phyloP scores from a whole-genome alignment of 2,888 invertebrate genomes.

The Eugnorisma glareosa region DNA sequence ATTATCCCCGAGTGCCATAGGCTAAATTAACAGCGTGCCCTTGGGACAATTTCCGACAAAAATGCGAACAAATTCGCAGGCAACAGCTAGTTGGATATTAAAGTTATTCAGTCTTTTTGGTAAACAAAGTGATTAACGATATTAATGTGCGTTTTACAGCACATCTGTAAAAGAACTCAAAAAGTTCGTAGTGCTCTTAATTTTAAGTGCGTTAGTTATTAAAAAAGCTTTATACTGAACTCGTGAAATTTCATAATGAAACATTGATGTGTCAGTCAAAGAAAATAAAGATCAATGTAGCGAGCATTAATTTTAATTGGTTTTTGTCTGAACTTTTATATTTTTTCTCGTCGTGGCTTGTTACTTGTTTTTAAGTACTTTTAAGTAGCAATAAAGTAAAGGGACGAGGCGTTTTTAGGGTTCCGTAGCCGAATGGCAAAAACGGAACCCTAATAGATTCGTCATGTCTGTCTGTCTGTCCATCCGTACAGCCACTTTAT shows the following conservation, averaged over 20 bases:
- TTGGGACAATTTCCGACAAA: too few relatives aligned
- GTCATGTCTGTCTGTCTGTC: too few relatives aligned
- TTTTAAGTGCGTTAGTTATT: conserved; percentile 5
- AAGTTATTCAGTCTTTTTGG: conserved; percentile 14
- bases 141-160: conserved; percentile 22
- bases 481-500: too few relatives aligned
- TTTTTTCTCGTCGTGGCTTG: conserved; percentile 6
- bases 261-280: conserved; percentile 63
- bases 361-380: conserved; percentile 29
- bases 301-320: conserved; percentile 39
- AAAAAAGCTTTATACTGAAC: conserved; percentile 45
- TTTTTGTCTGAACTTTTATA: conserved; percentile 26
- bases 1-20: too few relatives aligned
- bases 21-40: too few relatives aligned
- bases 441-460: too few relatives aligned
- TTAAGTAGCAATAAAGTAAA: not conserved
- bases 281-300: conserved; percentile 63
- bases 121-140: conserved; percentile 15
- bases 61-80: not conserved
- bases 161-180: not conserved
- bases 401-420: not conserved
- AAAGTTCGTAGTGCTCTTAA: conserved; percentile 2
- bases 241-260: conserved; percentile 66
- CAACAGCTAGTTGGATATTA: not conserved
- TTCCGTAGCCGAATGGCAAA: too few relatives aligned